A percentile compares a stretch with the other conserved stretches of the same genome.
These are phyloP conservation scores for Sarcophaga caerulescens DNA, from an alignment of 2,888 invertebrate genomes.

Conservation along the genomic window DNA sequence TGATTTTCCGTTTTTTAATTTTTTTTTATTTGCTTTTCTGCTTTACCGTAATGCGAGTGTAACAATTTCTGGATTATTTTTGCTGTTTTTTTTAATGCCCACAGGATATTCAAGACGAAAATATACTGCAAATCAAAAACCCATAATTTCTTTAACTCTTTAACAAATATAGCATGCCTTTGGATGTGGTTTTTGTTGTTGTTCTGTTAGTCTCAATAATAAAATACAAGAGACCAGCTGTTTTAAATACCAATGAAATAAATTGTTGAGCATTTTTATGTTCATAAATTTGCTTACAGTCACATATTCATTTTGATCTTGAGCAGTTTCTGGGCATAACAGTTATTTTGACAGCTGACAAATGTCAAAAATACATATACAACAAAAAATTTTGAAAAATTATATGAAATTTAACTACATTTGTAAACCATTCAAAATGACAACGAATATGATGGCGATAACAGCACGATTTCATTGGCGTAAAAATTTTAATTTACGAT, in stretches of 20 bases:
- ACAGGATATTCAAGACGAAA: constrained; percentile 49
- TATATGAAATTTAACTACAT: constrained; percentile 5
- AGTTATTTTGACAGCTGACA: constrained; percentile 65
- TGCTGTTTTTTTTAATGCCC: constrained; percentile 40
- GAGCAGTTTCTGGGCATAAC: constrained; percentile 24
- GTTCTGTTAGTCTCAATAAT: not conserved
- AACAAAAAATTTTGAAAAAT: constrained; percentile 25
- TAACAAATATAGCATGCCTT: constrained; percentile 15
- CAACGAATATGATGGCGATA: constrained; percentile 17
- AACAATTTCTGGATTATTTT: not conserved
- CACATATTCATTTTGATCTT: not conserved
- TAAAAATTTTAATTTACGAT: not conserved
- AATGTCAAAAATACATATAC: constrained; percentile 48
- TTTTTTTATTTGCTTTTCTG: not conserved
- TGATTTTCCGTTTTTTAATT: constrained; percentile 17
- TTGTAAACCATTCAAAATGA: not conserved
- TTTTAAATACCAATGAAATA: constrained; percentile 10
- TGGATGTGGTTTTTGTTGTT: not conserved
- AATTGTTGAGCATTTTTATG: constrained; percentile 8
- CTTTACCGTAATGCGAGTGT: not conserved
- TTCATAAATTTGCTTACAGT: not conserved
- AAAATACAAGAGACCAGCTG: constrained; percentile 34
- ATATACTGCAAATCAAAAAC: constrained; percentile 31
- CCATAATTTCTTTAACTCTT: constrained; percentile 44
- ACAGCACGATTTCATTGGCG: not conserved